These are phyloP conservation scores for Bothrops jararaca DNA, from an alignment of 2,113 vertebrate species.

Conservation along the genomic window DNA sequence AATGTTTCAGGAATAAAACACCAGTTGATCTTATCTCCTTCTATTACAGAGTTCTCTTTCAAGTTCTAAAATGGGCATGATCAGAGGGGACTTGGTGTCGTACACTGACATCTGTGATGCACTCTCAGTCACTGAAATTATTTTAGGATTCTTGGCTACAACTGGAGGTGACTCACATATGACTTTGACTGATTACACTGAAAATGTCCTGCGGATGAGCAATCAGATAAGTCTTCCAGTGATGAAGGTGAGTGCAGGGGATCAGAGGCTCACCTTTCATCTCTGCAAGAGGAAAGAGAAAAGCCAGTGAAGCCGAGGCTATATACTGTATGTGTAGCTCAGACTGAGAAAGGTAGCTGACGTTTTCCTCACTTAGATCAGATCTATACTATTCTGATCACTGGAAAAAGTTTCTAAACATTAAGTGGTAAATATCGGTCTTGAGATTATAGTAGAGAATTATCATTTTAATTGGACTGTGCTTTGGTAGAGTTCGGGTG, in stretches of 20 bases:
- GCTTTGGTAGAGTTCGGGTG: neutral
- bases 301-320: neutral
- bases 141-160: constrained; percentile 86
- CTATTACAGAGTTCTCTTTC: constrained; percentile 76
- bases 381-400: neutral
- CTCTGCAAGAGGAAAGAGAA: neutral
- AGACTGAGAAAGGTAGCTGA: neutral
- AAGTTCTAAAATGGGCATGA: constrained; percentile 60
- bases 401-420: neutral
- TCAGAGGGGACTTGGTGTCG: constrained; percentile 83
- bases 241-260: constrained; percentile 74
- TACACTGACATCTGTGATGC: constrained; percentile 92
- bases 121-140: constrained; percentile 79
- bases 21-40: neutral
- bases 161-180: constrained; percentile 77
- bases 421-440: neutral
- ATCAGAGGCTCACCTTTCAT: neutral
- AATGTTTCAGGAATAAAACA: neutral
- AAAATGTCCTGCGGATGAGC: constrained; percentile 82
- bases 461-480: neutral
- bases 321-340: neutral
- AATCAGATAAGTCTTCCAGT: constrained; percentile 77
- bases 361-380: neutral
- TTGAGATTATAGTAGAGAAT: neutral
- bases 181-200: constrained; percentile 77